Evolutionary conservation across 2,797 vertebrate species (phyloP).

Genomic region (Pangasius sanitwongsei): DNA sequence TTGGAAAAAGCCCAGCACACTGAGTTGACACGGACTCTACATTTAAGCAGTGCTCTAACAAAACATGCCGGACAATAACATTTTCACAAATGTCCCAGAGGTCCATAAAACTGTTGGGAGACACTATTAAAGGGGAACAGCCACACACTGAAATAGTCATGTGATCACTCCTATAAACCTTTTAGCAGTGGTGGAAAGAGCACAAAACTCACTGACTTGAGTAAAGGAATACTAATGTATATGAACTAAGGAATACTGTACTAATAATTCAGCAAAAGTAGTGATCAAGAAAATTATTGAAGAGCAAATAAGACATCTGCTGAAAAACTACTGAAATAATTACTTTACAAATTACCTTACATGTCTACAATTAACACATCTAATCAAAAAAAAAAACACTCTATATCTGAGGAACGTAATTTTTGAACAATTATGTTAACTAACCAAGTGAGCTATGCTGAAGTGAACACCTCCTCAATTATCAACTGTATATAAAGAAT

Average conservation of each 20-base stretch:
- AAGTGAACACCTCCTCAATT: not conserved
- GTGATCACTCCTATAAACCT: not conserved
- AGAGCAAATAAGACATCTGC: not conserved
- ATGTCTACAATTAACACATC: not conserved
- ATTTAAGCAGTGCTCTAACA: not conserved
- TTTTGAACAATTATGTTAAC: not conserved
- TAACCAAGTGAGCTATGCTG: not conserved
- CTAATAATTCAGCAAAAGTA: not conserved
- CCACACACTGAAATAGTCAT: not conserved
- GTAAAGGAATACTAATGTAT: no score
- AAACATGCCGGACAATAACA: not conserved
- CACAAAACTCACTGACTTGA: not conserved
- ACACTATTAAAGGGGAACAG: not conserved
- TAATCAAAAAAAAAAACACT: not conserved
- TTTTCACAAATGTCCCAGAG: not conserved
- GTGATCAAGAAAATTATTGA: not conserved
- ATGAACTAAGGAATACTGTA: no score
- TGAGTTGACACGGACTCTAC: conserved; percentile 43
- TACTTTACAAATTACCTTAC: not conserved
- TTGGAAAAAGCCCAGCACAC: conserved; percentile 45
- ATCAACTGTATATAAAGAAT: not conserved
- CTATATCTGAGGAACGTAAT: not conserved
- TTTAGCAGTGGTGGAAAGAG: not conserved
- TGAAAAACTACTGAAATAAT: not conserved
- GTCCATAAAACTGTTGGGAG: not conserved